These are phyloP conservation scores for Puffinus mauretanicus DNA, from an alignment of 2,113 vertebrate species.

Conservation along the genomic window DNA sequence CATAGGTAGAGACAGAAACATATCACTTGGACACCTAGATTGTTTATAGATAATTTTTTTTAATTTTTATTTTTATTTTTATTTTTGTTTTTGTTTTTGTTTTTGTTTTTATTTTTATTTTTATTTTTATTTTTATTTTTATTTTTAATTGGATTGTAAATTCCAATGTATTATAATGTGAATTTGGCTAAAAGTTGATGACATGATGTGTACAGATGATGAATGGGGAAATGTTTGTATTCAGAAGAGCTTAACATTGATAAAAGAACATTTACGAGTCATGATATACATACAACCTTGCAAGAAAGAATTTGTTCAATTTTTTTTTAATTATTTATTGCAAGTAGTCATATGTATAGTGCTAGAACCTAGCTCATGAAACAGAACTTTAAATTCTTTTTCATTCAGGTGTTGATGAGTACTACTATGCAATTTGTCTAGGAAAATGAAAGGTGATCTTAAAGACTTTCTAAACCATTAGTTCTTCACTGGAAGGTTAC, in stretches of 20 bases:
- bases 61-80: not conserved
- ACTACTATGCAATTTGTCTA: not conserved
- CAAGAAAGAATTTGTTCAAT: not conserved
- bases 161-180: not conserved
- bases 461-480: not conserved
- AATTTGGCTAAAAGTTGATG: not conserved
- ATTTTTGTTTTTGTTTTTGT: not conserved
- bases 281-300: not conserved
- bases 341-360: not conserved
- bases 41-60: not conserved
- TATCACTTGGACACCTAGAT: not conserved
- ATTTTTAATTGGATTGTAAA: not conserved
- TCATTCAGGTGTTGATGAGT: not conserved
- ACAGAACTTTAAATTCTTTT: not conserved
- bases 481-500: not conserved
- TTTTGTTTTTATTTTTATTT: not conserved
- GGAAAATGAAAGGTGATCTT: not conserved
- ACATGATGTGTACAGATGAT: not conserved
- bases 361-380: not conserved
- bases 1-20: not conserved
- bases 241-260: not conserved
- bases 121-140: not conserved
- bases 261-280: not conserved
- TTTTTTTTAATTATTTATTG: not conserved
- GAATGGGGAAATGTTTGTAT: not conserved